A percentile compares a stretch with the other conserved stretches of the same genome.
Evolutionary conservation across 2,888 invertebrate genomes (phyloP).

Genomic region (Celastrina argiolus): DNA sequence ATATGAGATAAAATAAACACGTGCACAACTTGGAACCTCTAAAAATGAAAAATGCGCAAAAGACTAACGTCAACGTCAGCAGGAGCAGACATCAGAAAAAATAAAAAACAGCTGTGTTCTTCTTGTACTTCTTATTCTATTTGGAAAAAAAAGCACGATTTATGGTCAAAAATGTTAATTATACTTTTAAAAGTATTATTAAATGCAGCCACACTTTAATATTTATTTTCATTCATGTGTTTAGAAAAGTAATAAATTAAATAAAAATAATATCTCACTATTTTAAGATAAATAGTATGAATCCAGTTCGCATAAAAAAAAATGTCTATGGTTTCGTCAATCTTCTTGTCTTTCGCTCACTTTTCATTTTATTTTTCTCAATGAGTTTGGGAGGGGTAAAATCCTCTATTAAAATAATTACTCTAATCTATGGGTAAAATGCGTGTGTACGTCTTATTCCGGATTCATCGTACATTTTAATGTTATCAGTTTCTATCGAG

Average conservation of each 20-base stretch:
- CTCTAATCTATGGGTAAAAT: no score
- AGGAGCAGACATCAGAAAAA: background rate
- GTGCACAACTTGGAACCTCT: constrained; percentile 38
- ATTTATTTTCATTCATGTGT: no score
- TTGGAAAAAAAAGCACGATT: no score
- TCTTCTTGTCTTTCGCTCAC: constrained; percentile 35
- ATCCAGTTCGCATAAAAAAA: background rate
- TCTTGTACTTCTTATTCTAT: background rate
- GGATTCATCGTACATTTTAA: constrained; percentile 59
- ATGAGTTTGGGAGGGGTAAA: constrained; percentile 75
- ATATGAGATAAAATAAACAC: constrained; percentile 37
- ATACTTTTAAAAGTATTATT: no score
- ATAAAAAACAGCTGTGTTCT: constrained; percentile 6
- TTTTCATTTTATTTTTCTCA: constrained; percentile 68
- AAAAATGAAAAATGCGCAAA: constrained; percentile 35
- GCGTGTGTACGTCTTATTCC: constrained; percentile 70
- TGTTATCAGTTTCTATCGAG: constrained; percentile 53
- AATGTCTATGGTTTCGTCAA: constrained; percentile 39
- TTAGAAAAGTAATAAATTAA: no score
- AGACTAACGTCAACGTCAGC: background rate
- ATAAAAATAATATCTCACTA: no score
- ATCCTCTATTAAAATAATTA: no score
- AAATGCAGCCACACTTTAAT: no score
- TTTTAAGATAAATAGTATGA: no score
- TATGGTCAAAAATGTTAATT: no score